Base-by-base conservation (phyloP, 1,140 invertebrate species). In the Scaptomyza montana region DNA sequence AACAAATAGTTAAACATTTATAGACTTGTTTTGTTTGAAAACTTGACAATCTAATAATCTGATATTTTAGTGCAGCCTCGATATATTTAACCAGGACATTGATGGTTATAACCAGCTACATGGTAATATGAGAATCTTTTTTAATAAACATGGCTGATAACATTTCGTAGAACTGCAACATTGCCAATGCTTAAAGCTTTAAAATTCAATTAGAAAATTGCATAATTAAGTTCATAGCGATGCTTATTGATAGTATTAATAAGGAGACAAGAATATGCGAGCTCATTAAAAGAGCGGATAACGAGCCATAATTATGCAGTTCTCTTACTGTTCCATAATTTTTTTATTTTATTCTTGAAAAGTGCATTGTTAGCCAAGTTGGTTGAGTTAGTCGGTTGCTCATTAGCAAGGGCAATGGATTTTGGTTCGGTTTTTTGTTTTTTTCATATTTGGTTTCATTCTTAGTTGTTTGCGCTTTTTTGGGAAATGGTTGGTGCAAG, bases 361-460 rank as follows among this genome's bases (percentile, higher is more conserved):
- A 43, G 21, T 50, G 47, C 47, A 50, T 50, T 50, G 21, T 50
- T 21, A 50, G 47, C 47, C 25, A 50, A 50, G 47, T n/a, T 10
- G 16, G 46, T 25, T 50, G 47, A 50, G 12, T 25, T n/a, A 28
- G 12, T 51, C 49, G 3, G 12, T 25, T 28, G 55, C 55, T 59
- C 57, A 60, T 60, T 60, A 60, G 19, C 43, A 33, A 59, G 55
- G 43, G 43, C 41, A 46, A 10, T 30, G 55, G 41, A n/a, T 56
- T 36, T n/a, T 16, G 33, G 30, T 36, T 54, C 13, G 49, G 12
- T 8, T 28, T 43, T n/a, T n/a, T 43, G 5, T n/a, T 43, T 43
- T n/a, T 43, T 43, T 43, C 1, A 2, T 8, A 8, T 36, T 36
- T 36, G 33, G 33, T 36, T 36, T 36, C 33, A 7, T 36, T 36